Evolutionary conservation across 1,140 invertebrate genomes (phyloP).

Genomic region (Pogonomyrmex californicus): DNA sequence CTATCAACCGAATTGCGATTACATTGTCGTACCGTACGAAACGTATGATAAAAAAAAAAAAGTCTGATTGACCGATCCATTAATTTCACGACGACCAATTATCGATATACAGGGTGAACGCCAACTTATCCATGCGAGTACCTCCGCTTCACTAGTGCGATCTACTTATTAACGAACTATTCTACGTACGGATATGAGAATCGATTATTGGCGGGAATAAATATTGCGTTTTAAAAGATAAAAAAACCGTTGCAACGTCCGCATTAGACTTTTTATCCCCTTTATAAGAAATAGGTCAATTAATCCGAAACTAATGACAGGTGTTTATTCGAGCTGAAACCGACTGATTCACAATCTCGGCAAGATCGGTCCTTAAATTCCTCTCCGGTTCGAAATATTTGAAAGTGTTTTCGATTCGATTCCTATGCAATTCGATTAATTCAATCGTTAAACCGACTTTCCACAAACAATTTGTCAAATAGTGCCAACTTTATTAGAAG

Average conservation of each 20-base stretch:
- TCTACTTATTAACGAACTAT: conserved; percentile 30
- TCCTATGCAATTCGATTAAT: not conserved
- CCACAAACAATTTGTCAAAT: conserved; percentile 23
- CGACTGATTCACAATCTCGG: not conserved
- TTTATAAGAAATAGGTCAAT: conserved; percentile 50
- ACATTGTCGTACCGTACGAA: not conserved
- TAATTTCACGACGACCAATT: conserved; percentile 50
- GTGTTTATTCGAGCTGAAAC: not conserved
- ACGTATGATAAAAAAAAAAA: conserved; percentile 30
- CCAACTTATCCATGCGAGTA: conserved; percentile 46
- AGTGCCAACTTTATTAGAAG: conserved; percentile 46
- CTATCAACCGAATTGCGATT: conserved; percentile 52
- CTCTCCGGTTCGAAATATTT: not conserved
- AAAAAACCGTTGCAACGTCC: not conserved
- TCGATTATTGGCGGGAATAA: conserved; percentile 17
- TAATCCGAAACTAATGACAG: conserved; percentile 16
- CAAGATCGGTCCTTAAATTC: conserved; percentile 1
- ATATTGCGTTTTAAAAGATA: conserved; percentile 49
- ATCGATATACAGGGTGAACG: conserved; percentile 57
- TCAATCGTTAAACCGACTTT: not conserved
- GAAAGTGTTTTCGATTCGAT: conserved; percentile 9
- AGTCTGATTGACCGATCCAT: conserved; percentile 48
- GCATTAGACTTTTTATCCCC: conserved; percentile 29
- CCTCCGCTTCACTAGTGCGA: conserved; percentile 44
- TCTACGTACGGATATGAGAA: conserved; percentile 25